Evolutionary conservation across 2,888 invertebrate genomes (phyloP), one percentile per base, ranked within the genome.

Genomic region (Auanema sp.): DNA sequence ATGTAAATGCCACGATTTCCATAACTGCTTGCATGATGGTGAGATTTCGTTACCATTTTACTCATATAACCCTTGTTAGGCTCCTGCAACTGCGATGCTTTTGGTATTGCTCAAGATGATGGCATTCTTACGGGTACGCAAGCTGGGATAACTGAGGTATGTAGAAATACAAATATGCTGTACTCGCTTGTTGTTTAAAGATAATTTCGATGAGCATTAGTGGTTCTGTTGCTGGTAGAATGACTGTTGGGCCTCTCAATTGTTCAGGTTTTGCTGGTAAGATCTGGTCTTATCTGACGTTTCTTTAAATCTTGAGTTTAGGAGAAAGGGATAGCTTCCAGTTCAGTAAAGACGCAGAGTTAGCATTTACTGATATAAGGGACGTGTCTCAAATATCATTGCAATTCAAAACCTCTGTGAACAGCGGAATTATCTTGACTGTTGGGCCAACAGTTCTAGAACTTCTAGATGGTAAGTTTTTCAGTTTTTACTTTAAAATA

Each of bases 21-120:
- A 33, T 33, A 72, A 72, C n/a, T 75, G 75, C 43, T 58, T 59
- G 10, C 59, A 62, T 25, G 69, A 68, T 59, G 71, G 75, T 75
- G 44, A 41, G 47, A n/a, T n/a, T n/a, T n/a, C n/a, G n/a, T n/a
- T n/a, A n/a, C n/a, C n/a, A n/a, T n/a, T n/a, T n/a, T 33, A 3
- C n/a, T 4, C 24, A 4, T 5, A 12, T 23, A n/a, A 23, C 1
- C 52, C 23, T 14, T 59, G 63, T 53, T 63, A 72, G 74, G 59
- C 18, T 62, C 65, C 23, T 78, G 77, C 66, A 76, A 75, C 60
- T 79, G 79, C 57, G 79, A 77, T 53, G 59, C 71, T 16, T 62
- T 66, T 23, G 58, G 64, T 0, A 69, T 63, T 14, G 59, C 65
- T 1, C 50, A 64, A 33, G 79, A 79, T 59, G 64, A 65, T 23